Conservation (phyloP, 2,113 vertebrate species). For the Sula dactylatra region DNA sequence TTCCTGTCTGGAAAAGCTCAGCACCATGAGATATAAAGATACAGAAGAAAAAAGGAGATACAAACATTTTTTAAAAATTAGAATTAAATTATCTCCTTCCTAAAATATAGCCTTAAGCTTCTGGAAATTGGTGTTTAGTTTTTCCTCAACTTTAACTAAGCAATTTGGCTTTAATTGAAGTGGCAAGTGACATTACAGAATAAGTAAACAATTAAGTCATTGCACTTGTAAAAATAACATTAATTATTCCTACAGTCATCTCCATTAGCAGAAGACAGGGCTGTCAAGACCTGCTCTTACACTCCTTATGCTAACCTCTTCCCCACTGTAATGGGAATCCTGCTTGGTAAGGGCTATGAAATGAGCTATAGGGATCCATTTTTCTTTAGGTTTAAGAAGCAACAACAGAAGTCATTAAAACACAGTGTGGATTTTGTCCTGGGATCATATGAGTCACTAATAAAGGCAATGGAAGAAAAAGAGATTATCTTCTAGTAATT, state of each 20-base stretch:
- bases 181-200: neutral
- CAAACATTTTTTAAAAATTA: neutral
- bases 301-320: neutral
- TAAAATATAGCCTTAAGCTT: neutral
- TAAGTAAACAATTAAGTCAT: neutral
- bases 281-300: neutral
- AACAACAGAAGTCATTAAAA: neutral
- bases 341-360: neutral
- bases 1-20: neutral
- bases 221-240: neutral
- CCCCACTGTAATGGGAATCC: neutral
- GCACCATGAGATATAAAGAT: neutral
- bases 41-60: neutral
- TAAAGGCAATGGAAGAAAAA: neutral
- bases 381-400: neutral
- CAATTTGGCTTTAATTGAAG: neutral
- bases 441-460: slow-evolving; percentile 31
- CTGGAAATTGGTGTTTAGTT: neutral
- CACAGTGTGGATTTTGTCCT: neutral
- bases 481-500: neutral
- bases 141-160: neutral
- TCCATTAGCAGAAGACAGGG: neutral
- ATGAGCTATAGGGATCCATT: neutral
- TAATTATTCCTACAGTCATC: neutral
- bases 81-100: neutral